phyloP scores from a whole-genome alignment of 1,140 invertebrate species.

The Colletes latitarsis region DNA sequence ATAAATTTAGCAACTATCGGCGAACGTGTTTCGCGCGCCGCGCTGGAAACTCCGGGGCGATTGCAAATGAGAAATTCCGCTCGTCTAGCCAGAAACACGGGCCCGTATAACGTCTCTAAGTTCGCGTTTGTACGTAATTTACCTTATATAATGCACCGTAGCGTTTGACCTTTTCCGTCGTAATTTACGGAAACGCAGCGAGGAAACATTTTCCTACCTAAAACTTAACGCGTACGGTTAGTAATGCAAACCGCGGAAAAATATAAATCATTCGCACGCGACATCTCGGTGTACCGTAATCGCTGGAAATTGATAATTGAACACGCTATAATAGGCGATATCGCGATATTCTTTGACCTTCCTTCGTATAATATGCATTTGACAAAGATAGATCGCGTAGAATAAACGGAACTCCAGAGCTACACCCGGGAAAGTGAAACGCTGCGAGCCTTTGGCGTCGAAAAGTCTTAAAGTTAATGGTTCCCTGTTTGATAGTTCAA shows the following conservation, averaged over 20 bases:
- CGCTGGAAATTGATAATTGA: conserved; percentile 4
- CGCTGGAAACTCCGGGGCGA: conserved; percentile 14
- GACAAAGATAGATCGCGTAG: too few relatives aligned
- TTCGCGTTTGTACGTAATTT: conserved; percentile 15
- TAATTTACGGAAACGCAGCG: conserved; percentile 31
- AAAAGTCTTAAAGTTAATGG: too few relatives aligned
- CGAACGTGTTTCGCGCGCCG: conserved; percentile 2
- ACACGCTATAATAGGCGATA: neutral
- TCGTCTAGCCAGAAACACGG: conserved; percentile 1
- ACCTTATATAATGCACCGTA: conserved; percentile 40
- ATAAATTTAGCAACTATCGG: conserved; percentile 50
- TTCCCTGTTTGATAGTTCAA: too few relatives aligned
- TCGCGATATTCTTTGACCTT: too few relatives aligned
- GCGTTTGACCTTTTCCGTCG: conserved; percentile 34
- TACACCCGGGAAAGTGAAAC: too few relatives aligned
- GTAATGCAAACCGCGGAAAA: conserved; percentile 7
- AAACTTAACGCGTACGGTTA: neutral
- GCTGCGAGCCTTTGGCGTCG: too few relatives aligned
- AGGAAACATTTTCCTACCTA: conserved; percentile 6
- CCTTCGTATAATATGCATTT: too few relatives aligned
- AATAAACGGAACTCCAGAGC: too few relatives aligned
- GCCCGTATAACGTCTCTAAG: conserved; percentile 15
- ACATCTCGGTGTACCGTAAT: neutral
- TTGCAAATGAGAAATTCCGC: conserved; percentile 43
- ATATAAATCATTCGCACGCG: conserved; percentile 23